Evolutionary conservation across 2,888 invertebrate species (phyloP).

Genomic region (Allygus modestus): DNA sequence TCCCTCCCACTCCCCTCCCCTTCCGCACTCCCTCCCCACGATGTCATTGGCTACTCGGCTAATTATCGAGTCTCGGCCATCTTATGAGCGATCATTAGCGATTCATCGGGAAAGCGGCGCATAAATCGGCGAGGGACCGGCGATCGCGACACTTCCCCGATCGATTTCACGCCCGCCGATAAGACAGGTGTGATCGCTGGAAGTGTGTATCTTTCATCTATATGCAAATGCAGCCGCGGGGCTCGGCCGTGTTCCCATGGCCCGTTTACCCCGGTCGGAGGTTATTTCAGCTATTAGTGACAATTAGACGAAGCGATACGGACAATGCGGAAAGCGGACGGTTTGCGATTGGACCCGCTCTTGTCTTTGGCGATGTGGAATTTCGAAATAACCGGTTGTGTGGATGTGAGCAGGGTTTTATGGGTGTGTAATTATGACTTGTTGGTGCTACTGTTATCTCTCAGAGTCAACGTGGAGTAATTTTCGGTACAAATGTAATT

Average conservation of each 20-base stretch:
- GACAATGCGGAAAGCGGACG: background rate
- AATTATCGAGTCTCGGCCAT: conserved; percentile 39
- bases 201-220: conserved; percentile 51
- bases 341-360: conserved; percentile 13
- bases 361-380: background rate
- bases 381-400: background rate
- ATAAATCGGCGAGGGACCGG: background rate
- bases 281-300: conserved; percentile 41
- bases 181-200: background rate
- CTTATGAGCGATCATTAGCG: conserved; percentile 49
- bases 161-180: conserved; percentile 23
- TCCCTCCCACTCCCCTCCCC: conserved; percentile 34
- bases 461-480: too few species aligned
- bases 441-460: background rate
- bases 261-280: conserved; percentile 40
- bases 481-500: too few species aligned
- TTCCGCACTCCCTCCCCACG: background rate
- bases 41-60: conserved; percentile 29
- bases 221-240: conserved; percentile 32
- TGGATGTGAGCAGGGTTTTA: background rate
- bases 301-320: background rate
- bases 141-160: conserved; percentile 9
- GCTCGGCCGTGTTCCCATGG: conserved; percentile 38
- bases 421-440: background rate
- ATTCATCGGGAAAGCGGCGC: conserved; percentile 32